Percentiles rank a stretch among this genome's conserved stretches.
Conservation (phyloP, 1,140 invertebrate species). For the Lethrus apterus region DNA sequence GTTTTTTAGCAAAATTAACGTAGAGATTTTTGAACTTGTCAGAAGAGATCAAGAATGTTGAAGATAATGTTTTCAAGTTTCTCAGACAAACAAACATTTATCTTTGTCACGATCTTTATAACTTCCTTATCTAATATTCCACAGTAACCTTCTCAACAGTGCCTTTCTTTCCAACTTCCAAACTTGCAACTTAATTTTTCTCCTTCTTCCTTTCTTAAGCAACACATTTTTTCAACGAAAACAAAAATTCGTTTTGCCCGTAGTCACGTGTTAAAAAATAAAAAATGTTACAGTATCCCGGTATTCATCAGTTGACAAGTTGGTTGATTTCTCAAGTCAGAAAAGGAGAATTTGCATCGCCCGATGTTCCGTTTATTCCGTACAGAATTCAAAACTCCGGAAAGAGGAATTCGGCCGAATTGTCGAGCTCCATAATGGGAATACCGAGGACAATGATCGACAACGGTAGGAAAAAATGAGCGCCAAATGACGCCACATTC, state of each 20-base stretch:
- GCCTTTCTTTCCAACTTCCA: no score
- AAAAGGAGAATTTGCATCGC: slow-evolving; percentile 23
- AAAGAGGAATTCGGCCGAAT: slow-evolving; percentile 36
- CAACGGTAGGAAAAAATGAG: slow-evolving; percentile 24
- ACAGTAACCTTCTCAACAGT: no score
- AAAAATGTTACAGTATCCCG: slow-evolving; percentile 27
- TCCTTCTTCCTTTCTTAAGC: no score
- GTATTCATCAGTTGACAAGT: slow-evolving; percentile 34
- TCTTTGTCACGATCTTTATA: no score
- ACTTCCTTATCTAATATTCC: no score
- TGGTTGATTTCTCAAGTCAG: slow-evolving; percentile 31
- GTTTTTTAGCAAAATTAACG: no score
- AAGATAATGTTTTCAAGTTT: no score
- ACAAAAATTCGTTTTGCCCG: neutral
- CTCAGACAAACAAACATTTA: no score
- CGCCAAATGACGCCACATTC: no score
- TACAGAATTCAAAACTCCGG: slow-evolving; percentile 28
- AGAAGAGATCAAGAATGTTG: no score
- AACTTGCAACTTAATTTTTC: no score
- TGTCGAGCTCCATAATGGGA: slow-evolving; percentile 34
- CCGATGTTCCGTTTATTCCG: slow-evolving; percentile 28
- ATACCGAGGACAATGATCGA: slow-evolving; percentile 25
- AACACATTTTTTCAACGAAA: slow-evolving; percentile 1
- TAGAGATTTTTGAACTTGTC: no score
- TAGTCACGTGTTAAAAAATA: neutral